phyloP scores from a whole-genome alignment of 92 coral and sea anemone genomes.

The Paragorgia papillata region DNA sequence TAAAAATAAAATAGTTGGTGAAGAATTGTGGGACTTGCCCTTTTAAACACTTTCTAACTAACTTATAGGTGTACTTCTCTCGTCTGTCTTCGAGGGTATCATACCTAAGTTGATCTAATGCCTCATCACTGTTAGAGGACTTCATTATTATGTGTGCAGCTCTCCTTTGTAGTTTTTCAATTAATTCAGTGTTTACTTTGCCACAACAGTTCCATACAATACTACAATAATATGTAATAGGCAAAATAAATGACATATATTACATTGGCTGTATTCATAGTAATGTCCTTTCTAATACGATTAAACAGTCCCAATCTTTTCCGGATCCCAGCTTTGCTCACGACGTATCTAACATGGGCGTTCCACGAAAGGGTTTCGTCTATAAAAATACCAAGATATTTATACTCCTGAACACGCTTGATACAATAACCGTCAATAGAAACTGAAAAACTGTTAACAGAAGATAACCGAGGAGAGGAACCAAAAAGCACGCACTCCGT shows the following conservation, averaged over 20 bases:
- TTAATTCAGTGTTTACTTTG: slow-evolving; percentile 11
- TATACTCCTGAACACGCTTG: slow-evolving; percentile 38
- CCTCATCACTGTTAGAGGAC: slow-evolving; percentile 43
- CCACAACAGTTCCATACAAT: slow-evolving; percentile 56
- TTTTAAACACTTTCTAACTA: slow-evolving; percentile 51
- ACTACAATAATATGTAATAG: slow-evolving; percentile 37
- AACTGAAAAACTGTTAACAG: slow-evolving; percentile 31
- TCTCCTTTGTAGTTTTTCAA: slow-evolving; percentile 55
- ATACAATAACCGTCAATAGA: slow-evolving; percentile 22
- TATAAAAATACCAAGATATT: slow-evolving; percentile 39
- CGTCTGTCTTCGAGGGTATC: slow-evolving; percentile 50
- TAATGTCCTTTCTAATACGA: slow-evolving; percentile 51
- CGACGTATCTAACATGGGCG: slow-evolving; percentile 20
- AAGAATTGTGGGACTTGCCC: slow-evolving; percentile 45
- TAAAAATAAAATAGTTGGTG: slow-evolving; percentile 43
- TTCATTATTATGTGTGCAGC: slow-evolving; percentile 46
- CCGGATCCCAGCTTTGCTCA: slow-evolving; percentile 39
- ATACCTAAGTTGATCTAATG: slow-evolving; percentile 23
- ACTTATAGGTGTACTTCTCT: slow-evolving; percentile 29
- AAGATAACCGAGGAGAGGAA: slow-evolving; percentile 39
- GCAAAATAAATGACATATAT: slow-evolving; percentile 46
- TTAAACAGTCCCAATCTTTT: slow-evolving; percentile 48
- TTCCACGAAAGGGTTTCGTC: slow-evolving; percentile 44
- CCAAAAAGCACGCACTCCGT: slow-evolving; percentile 47
- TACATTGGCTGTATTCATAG: slow-evolving; percentile 40